Evolutionary conservation across 2,888 invertebrate species (phyloP), one percentile per base, ranked within the genome.

Genomic region (Acholoe squamosa): DNA sequence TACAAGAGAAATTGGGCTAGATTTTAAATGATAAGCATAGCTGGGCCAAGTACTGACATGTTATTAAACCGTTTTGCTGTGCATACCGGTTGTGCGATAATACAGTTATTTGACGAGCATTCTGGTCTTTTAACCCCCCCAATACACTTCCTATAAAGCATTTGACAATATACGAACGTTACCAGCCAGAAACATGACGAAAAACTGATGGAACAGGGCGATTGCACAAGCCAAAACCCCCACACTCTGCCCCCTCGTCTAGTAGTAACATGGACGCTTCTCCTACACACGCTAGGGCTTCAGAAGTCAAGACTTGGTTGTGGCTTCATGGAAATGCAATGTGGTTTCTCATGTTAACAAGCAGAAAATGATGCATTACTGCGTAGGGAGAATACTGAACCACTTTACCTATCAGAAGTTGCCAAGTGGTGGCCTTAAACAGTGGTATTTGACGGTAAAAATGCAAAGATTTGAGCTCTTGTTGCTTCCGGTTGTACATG

Each of bases 251-350:
- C 22, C 12, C 28, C 71, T 71, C 71, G 1, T n/a, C 71, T n/a
- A n/a, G n/a, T n/a, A n/a, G n/a, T n/a, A 71, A 33, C 33, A 80
- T 80, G 80, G 80, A 80, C 80, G 80, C 80, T 80, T 33, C 80
- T 80, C 33, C 43, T 28, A 14, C 22, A n/a, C 61, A 28, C 71
- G 3, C 14, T 71, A 71, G 28, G 71, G 71, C 71, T 71, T 71
- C 71, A 12, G 3, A 61, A n/a, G 43, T 3, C 43, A 43, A 43
- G 3, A 61, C 61, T 61, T 61, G n/a, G 71, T 28, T 28, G 71
- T 71, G 71, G 71, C 71, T 71, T 71, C 71, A 61, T 61, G n/a
- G 22, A 61, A 61, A 61, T 61, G n/a, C n/a, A 61, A 61, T n/a
- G 61, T 61, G 61, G 19, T n/a, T 61, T 61, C 61, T 14, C 1